Conservation (phyloP, 2,888 invertebrate genomes). For the Endomychus coccineus region DNA sequence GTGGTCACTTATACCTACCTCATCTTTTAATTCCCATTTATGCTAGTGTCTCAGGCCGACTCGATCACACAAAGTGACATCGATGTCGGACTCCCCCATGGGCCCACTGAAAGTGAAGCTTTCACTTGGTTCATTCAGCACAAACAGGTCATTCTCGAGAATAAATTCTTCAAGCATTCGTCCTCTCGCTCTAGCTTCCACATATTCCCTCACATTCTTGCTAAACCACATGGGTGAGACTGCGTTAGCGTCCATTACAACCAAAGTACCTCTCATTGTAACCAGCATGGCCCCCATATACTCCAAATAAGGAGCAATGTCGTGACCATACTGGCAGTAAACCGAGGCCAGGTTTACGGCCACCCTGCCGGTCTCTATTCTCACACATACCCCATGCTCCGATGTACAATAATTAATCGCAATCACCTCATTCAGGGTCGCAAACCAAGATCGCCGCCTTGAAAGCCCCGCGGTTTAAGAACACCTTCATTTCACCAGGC, state of each 20-base stretch:
- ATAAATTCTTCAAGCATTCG: not conserved
- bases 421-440: too few relatives aligned
- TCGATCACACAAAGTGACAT: too few relatives aligned
- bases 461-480: too few relatives aligned
- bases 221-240: constrained; percentile 20
- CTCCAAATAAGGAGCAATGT: constrained; percentile 5
- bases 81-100: too few relatives aligned
- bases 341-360: constrained; percentile 18
- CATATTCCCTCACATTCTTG: constrained; percentile 5
- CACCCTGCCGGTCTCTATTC: too few relatives aligned
- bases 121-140: constrained; percentile 3
- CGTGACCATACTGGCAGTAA: constrained; percentile 15
- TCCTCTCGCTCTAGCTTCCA: not conserved
- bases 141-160: not conserved
- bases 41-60: too few relatives aligned
- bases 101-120: constrained; percentile 5
- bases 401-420: too few relatives aligned
- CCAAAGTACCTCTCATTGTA: not conserved
- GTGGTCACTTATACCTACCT: too few relatives aligned
- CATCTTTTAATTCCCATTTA: too few relatives aligned
- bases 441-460: too few relatives aligned
- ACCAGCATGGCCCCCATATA: constrained; percentile 10
- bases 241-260: constrained; percentile 23
- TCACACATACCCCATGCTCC: too few relatives aligned
- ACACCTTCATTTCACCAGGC: too few relatives aligned